Percentiles rank a stretch among this genome's conserved stretches.
Conservation (phyloP, 2,888 invertebrate species). For the Rhagophthalmus giganteus region DNA sequence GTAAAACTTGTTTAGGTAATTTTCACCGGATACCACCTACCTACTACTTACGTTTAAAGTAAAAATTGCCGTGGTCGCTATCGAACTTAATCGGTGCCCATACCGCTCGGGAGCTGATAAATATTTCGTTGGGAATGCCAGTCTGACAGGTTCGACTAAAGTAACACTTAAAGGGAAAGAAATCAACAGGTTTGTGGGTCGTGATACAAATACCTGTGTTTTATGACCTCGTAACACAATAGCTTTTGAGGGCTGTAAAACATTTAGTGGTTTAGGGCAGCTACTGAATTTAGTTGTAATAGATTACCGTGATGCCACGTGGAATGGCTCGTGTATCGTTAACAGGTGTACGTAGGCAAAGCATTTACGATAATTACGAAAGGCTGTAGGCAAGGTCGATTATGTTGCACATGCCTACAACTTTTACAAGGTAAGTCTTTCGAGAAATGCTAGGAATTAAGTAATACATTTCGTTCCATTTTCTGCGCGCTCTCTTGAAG, state of each 20-base stretch:
- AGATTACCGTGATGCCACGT: conserved; percentile 25
- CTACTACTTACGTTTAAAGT: not conserved
- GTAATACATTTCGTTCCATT: conserved; percentile 17
- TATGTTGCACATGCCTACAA: conserved; percentile 17
- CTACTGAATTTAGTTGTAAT: conserved; percentile 29
- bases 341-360: conserved; percentile 19
- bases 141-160: conserved; percentile 27
- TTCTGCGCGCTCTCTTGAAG: not conserved
- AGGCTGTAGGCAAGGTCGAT: conserved; percentile 25
- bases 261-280: conserved; percentile 30
- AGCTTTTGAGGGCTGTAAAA: conserved; percentile 36
- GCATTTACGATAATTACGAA: conserved; percentile 19
- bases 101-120: conserved; percentile 15
- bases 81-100: too few relatives aligned
- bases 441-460: conserved; percentile 20
- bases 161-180: conserved; percentile 38
- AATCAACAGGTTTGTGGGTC: conserved; percentile 46
- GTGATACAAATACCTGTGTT: conserved; percentile 43
- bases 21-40: too few relatives aligned
- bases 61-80: too few relatives aligned
- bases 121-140: conserved; percentile 19
- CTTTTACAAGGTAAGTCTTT: conserved; percentile 23
- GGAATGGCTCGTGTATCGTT: conserved; percentile 14
- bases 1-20: too few relatives aligned
- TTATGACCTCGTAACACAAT: conserved; percentile 38